phyloP scores from a whole-genome alignment of 2,888 invertebrate species.

The Entomobrya multifasciata region DNA sequence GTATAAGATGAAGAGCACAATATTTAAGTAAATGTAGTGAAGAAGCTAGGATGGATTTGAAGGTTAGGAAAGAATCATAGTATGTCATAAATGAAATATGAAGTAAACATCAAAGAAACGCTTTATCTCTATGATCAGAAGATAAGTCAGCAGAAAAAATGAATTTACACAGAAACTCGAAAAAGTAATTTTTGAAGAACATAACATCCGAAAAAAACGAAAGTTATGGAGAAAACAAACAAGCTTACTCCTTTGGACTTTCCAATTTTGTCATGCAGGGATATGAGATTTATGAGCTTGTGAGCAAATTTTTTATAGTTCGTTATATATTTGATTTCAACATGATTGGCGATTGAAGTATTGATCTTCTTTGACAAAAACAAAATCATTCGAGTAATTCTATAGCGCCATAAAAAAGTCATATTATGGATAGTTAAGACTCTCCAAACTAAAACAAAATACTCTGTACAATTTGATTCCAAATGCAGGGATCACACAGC shows the following conservation, averaged over 20 bases:
- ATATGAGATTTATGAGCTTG: too few relatives aligned
- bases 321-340: background rate
- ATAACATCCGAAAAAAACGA: background rate
- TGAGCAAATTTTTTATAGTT: background rate
- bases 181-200: background rate
- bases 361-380: too few relatives aligned
- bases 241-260: background rate
- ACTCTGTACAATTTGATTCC: too few relatives aligned
- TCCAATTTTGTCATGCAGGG: conserved; percentile 26
- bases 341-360: background rate
- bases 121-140: conserved; percentile 29
- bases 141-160: conserved; percentile 7
- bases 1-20: background rate
- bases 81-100: conserved; percentile 8
- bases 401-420: too few relatives aligned
- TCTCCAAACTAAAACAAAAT: too few relatives aligned
- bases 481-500: too few relatives aligned
- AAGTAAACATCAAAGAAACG: conserved; percentile 15
- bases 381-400: too few relatives aligned
- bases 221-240: background rate
- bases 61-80: conserved; percentile 39
- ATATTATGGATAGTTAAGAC: too few relatives aligned
- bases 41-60: conserved; percentile 48
- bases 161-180: conserved; percentile 23
- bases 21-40: conserved; percentile 1